phyloP scores from a whole-genome alignment of 53 echinoderm and acorn worm species.

The Mesocentrotus franciscanus region DNA sequence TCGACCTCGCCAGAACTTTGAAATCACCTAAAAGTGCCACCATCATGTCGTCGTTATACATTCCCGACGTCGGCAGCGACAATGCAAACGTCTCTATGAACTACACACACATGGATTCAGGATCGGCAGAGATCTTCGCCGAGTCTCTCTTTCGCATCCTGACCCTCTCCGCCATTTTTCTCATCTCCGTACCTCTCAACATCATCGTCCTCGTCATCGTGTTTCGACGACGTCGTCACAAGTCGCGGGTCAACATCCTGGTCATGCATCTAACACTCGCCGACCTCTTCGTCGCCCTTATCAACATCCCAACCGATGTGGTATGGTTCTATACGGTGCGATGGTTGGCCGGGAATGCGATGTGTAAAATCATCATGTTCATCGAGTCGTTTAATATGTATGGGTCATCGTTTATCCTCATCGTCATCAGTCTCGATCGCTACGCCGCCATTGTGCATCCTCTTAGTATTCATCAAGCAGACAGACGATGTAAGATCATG shows the following conservation, averaged over 20 bases:
- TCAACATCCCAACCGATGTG: conserved; percentile 89
- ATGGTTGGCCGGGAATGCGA: conserved; percentile 78
- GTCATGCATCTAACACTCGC: conserved; percentile 90
- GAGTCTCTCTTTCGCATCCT: conserved; percentile 60
- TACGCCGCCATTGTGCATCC: conserved; percentile 92
- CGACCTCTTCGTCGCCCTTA: conserved; percentile 85
- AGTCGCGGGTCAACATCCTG: conserved; percentile 90
- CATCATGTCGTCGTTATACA: conserved; percentile 62
- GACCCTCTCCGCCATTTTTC: conserved; percentile 48
- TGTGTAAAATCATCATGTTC: conserved; percentile 85
- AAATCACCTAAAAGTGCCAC: conserved; percentile 36
- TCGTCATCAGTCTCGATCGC: conserved; percentile 95
- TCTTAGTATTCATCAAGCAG: conserved; percentile 91
- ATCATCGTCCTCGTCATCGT: conserved; percentile 64
- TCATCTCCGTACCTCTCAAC: conserved; percentile 68
- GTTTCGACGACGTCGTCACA: conserved; percentile 74
- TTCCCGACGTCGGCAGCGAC: conserved; percentile 13
- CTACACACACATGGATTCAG: conserved; percentile 38
- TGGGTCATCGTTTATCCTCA: conserved; percentile 85
- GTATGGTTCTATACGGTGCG: conserved; percentile 82
- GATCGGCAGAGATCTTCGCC: conserved; percentile 46
- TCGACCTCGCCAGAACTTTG: conserved; percentile 29
- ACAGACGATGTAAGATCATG: conserved; percentile 90
- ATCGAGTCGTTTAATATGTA: conserved; percentile 75
- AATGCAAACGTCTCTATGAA: neutral